A percentile compares a stretch with the other conserved stretches of the same genome.
phyloP scores from a whole-genome alignment of 2,797 vertebrate genomes.

The Onychomys leucogaster region DNA sequence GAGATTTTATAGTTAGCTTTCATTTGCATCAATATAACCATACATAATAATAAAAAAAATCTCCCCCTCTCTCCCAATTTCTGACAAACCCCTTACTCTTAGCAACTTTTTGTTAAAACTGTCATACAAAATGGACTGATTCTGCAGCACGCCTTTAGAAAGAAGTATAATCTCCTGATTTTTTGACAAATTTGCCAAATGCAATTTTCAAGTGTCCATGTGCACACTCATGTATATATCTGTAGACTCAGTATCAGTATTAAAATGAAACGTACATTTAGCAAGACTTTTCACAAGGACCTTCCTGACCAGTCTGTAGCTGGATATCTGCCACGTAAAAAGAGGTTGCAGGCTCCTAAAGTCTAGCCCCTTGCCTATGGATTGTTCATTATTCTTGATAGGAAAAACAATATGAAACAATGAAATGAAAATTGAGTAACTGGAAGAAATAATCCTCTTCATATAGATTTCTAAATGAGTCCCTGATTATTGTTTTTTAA shows the following conservation, averaged over 20 bases:
- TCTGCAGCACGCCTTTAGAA: constrained; percentile 6
- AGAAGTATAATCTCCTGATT: not conserved
- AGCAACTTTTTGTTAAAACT: constrained; percentile 50
- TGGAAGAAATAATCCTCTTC: not conserved
- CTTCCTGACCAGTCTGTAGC: constrained; percentile 60
- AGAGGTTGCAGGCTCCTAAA: constrained; percentile 36
- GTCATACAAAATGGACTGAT: constrained; percentile 17
- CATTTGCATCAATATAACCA: not conserved
- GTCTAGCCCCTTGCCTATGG: constrained; percentile 7
- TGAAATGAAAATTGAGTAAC: not conserved
- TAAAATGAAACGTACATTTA: constrained; percentile 52
- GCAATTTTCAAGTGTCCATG: constrained; percentile 53
- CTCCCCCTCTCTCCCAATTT: not conserved
- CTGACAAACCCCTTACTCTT: constrained; percentile 4
- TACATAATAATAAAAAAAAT: not conserved
- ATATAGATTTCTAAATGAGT: constrained; percentile 46
- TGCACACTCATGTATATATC: not conserved
- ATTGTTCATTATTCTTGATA: constrained; percentile 44
- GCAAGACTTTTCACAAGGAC: constrained; percentile 25
- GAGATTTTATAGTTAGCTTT: constrained; percentile 63
- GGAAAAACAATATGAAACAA: not conserved
- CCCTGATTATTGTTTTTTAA: constrained; percentile 59
- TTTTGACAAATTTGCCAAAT: constrained; percentile 3
- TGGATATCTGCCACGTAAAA: not conserved
- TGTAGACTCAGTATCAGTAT: constrained; percentile 30